Conservation (phyloP, 2,797 vertebrate genomes). For the Dendrocincla tyrannina region DNA sequence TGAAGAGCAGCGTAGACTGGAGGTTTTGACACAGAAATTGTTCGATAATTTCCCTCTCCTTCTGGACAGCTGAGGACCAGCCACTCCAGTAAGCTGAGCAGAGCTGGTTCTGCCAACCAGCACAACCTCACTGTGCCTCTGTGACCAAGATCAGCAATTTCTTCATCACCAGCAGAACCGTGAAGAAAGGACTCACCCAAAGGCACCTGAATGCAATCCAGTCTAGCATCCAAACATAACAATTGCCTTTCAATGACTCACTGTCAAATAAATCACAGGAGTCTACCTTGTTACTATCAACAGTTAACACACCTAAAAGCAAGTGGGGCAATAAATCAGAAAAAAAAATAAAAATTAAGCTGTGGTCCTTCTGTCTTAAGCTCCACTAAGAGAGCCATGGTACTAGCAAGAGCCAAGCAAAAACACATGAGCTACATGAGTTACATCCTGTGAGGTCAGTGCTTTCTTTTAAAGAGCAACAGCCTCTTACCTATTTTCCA, state of each 20-base stretch:
- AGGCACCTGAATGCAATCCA: not conserved
- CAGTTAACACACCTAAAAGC: not conserved
- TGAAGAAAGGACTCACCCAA: not conserved
- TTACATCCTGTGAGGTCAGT: not conserved
- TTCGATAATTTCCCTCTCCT: not conserved
- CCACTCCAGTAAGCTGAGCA: not conserved
- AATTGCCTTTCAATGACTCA: not conserved
- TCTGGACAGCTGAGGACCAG: not conserved
- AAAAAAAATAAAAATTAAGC: not conserved
- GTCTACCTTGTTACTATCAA: not conserved
- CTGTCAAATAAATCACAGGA: not conserved
- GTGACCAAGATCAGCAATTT: not conserved
- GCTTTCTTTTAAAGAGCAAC: not conserved
- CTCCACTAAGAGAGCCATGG: not conserved
- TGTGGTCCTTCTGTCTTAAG: not conserved
- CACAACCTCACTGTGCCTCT: accelerated
- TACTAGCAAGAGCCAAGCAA: not conserved
- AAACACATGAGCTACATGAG: not conserved
- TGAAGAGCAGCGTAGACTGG: not conserved
- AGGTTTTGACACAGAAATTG: not conserved
- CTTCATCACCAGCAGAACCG: not conserved
- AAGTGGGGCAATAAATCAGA: not conserved
- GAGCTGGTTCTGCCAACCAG: not conserved
- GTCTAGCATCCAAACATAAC: not conserved
- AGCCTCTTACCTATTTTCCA: not conserved